These are phyloP conservation scores for Sinopyrophorus schimmeli DNA, from an alignment of 2,888 invertebrate species.

Conservation along the genomic window DNA sequence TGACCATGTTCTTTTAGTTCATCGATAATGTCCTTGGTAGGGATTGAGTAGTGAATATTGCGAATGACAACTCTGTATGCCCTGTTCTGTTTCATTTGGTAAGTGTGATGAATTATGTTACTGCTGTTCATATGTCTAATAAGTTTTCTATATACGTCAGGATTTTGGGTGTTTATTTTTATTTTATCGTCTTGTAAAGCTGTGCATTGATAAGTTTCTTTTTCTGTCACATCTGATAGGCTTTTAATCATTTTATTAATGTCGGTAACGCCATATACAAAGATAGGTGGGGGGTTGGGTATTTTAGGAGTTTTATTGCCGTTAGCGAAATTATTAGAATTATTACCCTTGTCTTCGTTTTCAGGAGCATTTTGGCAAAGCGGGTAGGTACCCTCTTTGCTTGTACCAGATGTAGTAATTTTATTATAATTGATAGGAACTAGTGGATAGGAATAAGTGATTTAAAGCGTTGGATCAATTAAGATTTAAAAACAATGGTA, in stretches of 20 bases:
- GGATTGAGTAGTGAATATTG: conserved; percentile 15
- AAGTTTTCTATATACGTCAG: conserved; percentile 16
- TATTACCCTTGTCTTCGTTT: too few relatives aligned
- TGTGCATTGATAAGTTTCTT: conserved; percentile 9
- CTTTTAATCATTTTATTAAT: conserved; percentile 11
- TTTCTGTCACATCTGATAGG: conserved; percentile 3
- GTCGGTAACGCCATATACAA: conserved; percentile 5
- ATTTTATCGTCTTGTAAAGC: conserved; percentile 4
- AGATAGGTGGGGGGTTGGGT: too few relatives aligned
- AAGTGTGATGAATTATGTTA: conserved; percentile 12
- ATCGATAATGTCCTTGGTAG: conserved; percentile 5
- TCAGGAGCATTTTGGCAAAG: too few relatives aligned
- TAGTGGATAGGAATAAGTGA: too few relatives aligned
- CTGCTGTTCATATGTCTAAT: conserved; percentile 6
- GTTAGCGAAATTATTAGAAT: too few relatives aligned
- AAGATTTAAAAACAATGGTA: too few relatives aligned
- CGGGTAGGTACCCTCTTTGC: too few relatives aligned
- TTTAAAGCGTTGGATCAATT: too few relatives aligned
- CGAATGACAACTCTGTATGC: conserved; percentile 17
- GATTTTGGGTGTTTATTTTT: conserved; percentile 1
- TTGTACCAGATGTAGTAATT: too few relatives aligned
- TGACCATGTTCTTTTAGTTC: conserved; percentile 9
- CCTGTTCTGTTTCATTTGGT: conserved; percentile 16
- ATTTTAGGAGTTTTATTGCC: too few relatives aligned
- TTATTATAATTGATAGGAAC: too few relatives aligned